Evolutionary conservation across 1,140 invertebrate genomes (phyloP).

Genomic region (Choristoneura fumiferana): DNA sequence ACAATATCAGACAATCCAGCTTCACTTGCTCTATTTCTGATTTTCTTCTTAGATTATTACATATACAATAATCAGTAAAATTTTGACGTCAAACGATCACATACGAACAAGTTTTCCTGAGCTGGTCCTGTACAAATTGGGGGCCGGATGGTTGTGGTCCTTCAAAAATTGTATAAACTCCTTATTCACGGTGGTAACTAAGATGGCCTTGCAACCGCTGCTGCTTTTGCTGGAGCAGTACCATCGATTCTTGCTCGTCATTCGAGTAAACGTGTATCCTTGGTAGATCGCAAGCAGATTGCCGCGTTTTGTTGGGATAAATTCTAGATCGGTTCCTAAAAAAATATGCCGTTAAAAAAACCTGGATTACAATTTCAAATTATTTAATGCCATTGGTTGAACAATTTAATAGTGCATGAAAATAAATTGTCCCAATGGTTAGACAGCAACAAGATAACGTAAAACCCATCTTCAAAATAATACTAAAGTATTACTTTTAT

Average conservation of each 20-base stretch:
- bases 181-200: background rate
- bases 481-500: too few relatives aligned
- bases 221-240: background rate
- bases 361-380: too few relatives aligned
- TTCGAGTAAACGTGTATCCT: background rate
- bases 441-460: too few relatives aligned
- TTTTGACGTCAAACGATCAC: background rate
- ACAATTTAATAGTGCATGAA: too few relatives aligned
- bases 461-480: too few relatives aligned
- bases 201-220: background rate
- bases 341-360: background rate
- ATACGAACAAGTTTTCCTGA: background rate
- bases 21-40: too few relatives aligned
- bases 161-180: background rate
- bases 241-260: slow-evolving; percentile 3
- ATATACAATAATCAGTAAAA: too few relatives aligned
- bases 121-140: background rate
- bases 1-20: too few relatives aligned
- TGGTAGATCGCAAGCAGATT: background rate
- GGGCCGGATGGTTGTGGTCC: slow-evolving; percentile 2
- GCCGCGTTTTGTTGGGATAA: background rate
- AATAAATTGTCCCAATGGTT: too few relatives aligned
- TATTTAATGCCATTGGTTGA: too few relatives aligned
- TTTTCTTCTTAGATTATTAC: too few relatives aligned
- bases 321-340: slow-evolving; percentile 1